Conservation (phyloP, 2,797 vertebrate genomes). For the Sebastiscus albofasciatus region DNA sequence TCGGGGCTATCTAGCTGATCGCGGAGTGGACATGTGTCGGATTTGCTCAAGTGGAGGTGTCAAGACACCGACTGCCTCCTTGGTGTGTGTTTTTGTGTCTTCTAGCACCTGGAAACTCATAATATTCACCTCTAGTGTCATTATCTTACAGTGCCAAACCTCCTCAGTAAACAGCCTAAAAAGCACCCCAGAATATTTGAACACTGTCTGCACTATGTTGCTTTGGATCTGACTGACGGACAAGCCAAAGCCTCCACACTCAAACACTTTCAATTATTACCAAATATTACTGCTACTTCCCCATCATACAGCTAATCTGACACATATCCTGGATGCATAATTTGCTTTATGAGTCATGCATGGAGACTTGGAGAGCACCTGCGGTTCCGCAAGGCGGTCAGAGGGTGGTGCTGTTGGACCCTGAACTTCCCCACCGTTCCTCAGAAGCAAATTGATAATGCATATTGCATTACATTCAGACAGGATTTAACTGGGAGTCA, state of each 20-base stretch:
- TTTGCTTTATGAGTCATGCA: constrained; percentile 38
- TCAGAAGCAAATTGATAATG: constrained; percentile 44
- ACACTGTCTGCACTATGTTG: neutral
- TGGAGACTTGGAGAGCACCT: neutral
- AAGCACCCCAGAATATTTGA: neutral
- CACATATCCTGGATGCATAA: constrained; percentile 22
- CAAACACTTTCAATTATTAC: neutral
- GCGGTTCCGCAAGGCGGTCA: constrained; percentile 19
- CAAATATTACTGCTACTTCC: neutral
- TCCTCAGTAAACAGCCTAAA: neutral
- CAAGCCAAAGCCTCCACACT: neutral
- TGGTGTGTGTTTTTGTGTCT: neutral
- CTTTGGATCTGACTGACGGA: neutral
- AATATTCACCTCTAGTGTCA: neutral
- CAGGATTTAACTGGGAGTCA: constrained; percentile 46
- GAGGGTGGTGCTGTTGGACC: constrained; percentile 76
- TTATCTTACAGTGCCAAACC: neutral
- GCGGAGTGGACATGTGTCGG: constrained; percentile 40
- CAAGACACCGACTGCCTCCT: neutral
- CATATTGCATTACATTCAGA: constrained; percentile 55
- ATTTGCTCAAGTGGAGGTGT: constrained; percentile 13
- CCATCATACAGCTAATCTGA: neutral
- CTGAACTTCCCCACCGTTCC: constrained; percentile 34
- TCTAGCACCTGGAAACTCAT: neutral
- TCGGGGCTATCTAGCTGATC: neutral